These are phyloP conservation scores for Cheilinus undulatus DNA, from an alignment of 2,113 vertebrate genomes.

Conservation along the genomic window DNA sequence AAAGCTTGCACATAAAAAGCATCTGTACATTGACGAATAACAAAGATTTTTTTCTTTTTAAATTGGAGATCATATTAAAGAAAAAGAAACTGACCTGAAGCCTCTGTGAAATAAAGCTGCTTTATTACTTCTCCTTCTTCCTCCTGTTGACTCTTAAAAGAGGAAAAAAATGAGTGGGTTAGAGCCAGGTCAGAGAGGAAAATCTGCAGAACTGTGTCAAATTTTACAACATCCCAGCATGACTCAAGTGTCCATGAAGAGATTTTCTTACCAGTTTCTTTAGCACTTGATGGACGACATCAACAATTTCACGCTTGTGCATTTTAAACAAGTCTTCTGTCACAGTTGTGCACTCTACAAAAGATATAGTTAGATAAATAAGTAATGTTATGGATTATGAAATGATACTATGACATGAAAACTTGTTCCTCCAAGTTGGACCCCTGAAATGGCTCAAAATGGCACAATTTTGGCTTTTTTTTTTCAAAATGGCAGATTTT, in stretches of 20 bases:
- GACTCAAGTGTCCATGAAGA: not conserved
- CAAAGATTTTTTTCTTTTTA: not conserved
- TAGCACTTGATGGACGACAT: constrained; percentile 51
- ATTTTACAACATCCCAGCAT: not conserved
- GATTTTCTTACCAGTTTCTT: constrained; percentile 67
- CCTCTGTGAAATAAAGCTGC: not conserved
- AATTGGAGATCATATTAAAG: not conserved
- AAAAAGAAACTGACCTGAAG: constrained; percentile 39
- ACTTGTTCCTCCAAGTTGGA: too few species aligned
- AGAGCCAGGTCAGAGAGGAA: not conserved
- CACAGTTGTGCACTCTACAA: constrained; percentile 63
- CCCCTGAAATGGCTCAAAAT: too few species aligned
- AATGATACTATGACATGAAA: not conserved
- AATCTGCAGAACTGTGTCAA: constrained; percentile 3
- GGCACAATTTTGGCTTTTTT: too few species aligned
- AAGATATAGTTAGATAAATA: not conserved
- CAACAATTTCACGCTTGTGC: constrained; percentile 54
- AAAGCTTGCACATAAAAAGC: too few species aligned
- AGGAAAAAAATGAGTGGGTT: constrained; percentile 44
- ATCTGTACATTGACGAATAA: too few species aligned
- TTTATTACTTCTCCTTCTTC: not conserved
- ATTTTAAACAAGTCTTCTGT: constrained; percentile 63
- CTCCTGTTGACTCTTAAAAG: constrained; percentile 44
- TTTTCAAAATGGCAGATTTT: too few species aligned
- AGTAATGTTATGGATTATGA: not conserved